Evolutionary conservation across 2,113 vertebrate species (phyloP), one percentile per base, ranked within the genome.

Genomic region (Passer domesticus): DNA sequence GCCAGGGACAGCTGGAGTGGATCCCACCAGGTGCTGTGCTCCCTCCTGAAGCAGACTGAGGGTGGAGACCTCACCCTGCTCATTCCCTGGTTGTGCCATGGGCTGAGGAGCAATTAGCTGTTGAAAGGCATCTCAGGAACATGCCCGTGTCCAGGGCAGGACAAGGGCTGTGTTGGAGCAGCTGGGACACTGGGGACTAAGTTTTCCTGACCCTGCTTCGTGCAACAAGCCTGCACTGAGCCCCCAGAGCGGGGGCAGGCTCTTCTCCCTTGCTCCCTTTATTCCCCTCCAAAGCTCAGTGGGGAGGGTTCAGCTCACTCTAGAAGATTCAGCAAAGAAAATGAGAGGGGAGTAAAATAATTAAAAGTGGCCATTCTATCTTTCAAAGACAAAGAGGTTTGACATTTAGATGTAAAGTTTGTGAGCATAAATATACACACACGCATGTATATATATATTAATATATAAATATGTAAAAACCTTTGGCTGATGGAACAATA

Each of bases 401-500:
- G 89, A 87, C 5, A 44, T 95, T 67, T 27, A 82, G 64, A 67
- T n/a, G 68, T 17, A 37, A 76, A 56, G 59, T 76, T 74, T 92
- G 67, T 56, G 39, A 83, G 74, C 31, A 72, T 56, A 83, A 87
- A 77, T 78, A 84, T 39, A 69, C 55, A 52, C 46, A 1, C 2
- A 10, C 7, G 7, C 17, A 30, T 83, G 43, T 15, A 9, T n/a
- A 17, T 31, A 53, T 23, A 33, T 85, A 66, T 19, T 24, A 24
- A 46, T 31, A 79, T 24, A 37, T 28, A 78, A 35, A 50, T 85
- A 87, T 44, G 33, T 78, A 79, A 62, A 94, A 95, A 76, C 28
- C 28, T 92, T 86, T 84, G 81, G 43, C 75, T 94, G 92, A 87
- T 92, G 82, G 87, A 95, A 83, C 59, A 96, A 46, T 86, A 94